Evolutionary conservation across 1,140 invertebrate species (phyloP), one percentile per base, ranked within the genome.

Genomic region (Brachionus rubens): DNA sequence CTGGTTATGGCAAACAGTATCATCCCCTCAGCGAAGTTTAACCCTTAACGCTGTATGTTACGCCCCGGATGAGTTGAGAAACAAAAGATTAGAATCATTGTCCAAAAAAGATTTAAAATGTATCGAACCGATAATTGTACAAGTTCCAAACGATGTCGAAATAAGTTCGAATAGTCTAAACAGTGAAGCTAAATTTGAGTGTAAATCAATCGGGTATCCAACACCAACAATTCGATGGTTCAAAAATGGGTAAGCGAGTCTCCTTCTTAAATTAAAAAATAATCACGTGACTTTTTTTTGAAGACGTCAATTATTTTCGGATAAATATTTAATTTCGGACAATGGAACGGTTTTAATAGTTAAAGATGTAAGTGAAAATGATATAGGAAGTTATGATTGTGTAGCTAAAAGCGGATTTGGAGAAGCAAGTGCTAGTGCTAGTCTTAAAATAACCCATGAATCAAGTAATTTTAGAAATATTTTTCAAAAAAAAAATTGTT

Each of bases 151-250:
- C 10, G 59, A 65, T 65, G 24, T 65, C 10, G 59, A 43, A 24
- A 43, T 46, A 2, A 65, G 21, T 43, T 26, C 9, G 3, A 65
- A 65, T 43, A 43, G 24, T 43, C 16, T 65, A 28, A 65, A 65
- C 14, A 19, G 14, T 14, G 16, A 65, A 24, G 59, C 21, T 21
- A 19, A 26, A 28, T 65, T 65, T 41, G 59, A 65, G 16, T 70
- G 65, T 30, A 36, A 48, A 19, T 43, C 28, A 19, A 48, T 70
- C 12, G 65, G 65, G 2, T 48, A 19, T 33, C 65, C 65, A 70
- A 16, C 4, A 19, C 65, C 65, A 48, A 36, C n/a, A 48, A 70
- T 70, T 16, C 43, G 50, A 33, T 70, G 65, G 65, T 70, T 50
- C 30, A 70, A 70, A 48, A 16, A 48, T 36, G 28, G 36, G 43